phyloP scores from a whole-genome alignment of 1,140 invertebrate species.

The Lasioglossum baleicum region DNA sequence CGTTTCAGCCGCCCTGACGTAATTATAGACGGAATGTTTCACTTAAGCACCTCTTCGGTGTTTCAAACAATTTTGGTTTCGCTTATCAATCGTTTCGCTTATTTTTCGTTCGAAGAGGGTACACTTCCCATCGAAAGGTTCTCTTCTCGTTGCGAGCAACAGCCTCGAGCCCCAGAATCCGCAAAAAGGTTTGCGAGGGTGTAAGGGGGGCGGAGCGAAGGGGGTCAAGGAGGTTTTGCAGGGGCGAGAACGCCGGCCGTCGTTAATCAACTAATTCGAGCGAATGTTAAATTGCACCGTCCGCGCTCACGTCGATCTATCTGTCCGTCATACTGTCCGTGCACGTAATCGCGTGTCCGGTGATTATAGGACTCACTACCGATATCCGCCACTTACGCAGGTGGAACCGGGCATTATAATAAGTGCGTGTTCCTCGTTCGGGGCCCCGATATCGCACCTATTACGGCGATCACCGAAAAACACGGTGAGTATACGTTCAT shows the following conservation, averaged over 20 bases:
- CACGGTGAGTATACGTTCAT: constrained; percentile 8
- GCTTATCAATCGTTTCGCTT: no score
- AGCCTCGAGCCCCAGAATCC: not conserved
- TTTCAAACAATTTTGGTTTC: no score
- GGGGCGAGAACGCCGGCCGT: not conserved
- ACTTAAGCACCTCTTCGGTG: no score
- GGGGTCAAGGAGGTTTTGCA: not conserved
- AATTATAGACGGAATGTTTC: no score
- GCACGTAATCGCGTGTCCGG: constrained; percentile 65
- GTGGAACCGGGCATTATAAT: constrained; percentile 65
- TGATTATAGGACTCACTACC: constrained; percentile 69
- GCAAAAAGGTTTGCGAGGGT: constrained; percentile 5
- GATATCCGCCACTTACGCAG: constrained; percentile 56
- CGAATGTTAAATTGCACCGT: constrained; percentile 71
- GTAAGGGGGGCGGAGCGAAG: constrained; percentile 10
- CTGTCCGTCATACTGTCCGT: constrained; percentile 57
- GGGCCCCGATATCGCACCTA: constrained; percentile 45
- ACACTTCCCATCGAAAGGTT: no score
- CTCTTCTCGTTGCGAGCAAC: no score
- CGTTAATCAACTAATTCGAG: constrained; percentile 72
- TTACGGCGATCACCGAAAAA: constrained; percentile 18
- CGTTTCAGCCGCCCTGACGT: no score
- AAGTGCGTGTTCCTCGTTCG: constrained; percentile 56
- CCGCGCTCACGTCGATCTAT: constrained; percentile 54
- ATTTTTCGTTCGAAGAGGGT: no score